A percentile compares a stretch with the other conserved stretches of the same genome.
phyloP scores from a whole-genome alignment of 2,888 invertebrate species.

The Chironomus riparius region DNA sequence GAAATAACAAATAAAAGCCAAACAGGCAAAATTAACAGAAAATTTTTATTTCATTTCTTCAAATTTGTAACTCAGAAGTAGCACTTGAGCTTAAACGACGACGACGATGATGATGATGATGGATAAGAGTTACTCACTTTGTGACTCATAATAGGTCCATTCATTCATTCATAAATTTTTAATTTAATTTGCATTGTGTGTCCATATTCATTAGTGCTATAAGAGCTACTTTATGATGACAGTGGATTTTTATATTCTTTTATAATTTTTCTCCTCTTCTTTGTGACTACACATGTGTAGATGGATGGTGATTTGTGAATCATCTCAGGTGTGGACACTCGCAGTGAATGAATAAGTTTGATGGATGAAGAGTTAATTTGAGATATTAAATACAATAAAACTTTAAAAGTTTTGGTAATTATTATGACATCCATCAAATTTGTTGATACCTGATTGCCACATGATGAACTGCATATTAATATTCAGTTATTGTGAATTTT shows the following conservation, averaged over 20 bases:
- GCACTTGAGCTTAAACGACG: no score
- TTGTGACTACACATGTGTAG: background rate
- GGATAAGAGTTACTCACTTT: background rate
- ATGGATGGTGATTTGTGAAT: background rate
- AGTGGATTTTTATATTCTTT: no score
- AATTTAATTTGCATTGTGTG: background rate
- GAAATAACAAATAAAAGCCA: background rate
- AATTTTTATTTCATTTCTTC: no score
- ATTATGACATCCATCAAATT: no score
- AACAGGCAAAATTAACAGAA: background rate
- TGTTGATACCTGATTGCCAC: no score
- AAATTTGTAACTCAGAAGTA: no score
- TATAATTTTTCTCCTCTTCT: background rate
- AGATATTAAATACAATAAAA: no score
- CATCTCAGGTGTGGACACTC: background rate
- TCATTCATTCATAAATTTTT: background rate
- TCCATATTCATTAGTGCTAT: background rate
- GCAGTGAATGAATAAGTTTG: background rate
- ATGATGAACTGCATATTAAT: no score
- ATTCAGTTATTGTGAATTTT: no score
- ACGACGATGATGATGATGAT: background rate
- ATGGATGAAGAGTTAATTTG: no score
- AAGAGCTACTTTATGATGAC: no score
- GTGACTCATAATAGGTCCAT: background rate
- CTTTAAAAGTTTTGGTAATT: no score